Evolutionary conservation across 2,888 invertebrate genomes (phyloP), one percentile per base, ranked within the genome.

Genomic region (Hydraecia micacea): DNA sequence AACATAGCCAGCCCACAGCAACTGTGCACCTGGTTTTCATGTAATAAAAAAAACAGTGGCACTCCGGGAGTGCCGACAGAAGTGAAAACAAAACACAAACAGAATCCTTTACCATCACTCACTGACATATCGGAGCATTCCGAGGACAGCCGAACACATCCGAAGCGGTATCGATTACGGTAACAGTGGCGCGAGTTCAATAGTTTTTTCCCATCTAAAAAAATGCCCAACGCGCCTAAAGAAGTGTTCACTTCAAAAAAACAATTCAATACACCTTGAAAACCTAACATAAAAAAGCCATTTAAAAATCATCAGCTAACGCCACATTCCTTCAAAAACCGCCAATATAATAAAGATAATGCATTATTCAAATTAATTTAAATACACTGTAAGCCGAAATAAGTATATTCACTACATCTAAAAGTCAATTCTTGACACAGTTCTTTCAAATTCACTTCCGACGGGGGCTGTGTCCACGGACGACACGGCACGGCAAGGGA

Each of bases 381-480:
- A 87, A 87, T 79, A 80, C 68, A 60, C 36, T 77, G 80, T 87
- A 52, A 70, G 71, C 58, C n/a, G 15, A 55, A 83, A 74, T 80
- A 82, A 74, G 46, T 75, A 69, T 73, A 83, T 86, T 83, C 79
- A 77, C 81, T 86, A 82, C 84, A 88, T 90, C 75, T 90, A 78
- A 86, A 87, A 89, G 86, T 90, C 88, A 90, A 89, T 89, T 89
- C 83, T 83, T 88, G 89, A 86, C 90, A 87, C 81, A 86, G 86
- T 89, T 91, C 87, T 91, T 88, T 83, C 70, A 89, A 90, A 89
- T 90, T 87, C 88, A 76, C 79, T 84, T 84, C 79, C 73, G 70
- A 71, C 67, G 79, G 71, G 18, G n/a, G 0, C 11, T n/a, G n/a
- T 0, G 36, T 7, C n/a, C 55, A 55, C n/a, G 7, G 52, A 0